These are phyloP conservation scores for Euspilapteryx auroguttella DNA, from an alignment of 2,888 invertebrate species.

Conservation along the genomic window DNA sequence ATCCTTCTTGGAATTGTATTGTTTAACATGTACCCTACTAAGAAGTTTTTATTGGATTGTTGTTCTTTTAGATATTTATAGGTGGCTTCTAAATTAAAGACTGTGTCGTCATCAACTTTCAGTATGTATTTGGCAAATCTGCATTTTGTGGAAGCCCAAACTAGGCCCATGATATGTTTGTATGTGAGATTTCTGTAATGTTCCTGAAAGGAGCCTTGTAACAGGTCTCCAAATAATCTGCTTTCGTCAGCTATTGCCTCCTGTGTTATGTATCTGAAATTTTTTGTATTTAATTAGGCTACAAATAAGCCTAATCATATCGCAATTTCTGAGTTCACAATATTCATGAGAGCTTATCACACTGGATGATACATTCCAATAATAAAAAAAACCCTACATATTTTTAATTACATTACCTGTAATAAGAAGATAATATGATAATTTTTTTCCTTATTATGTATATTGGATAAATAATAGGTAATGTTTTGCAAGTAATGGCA, in stretches of 20 bases:
- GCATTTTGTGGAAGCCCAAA: slow-evolving; percentile 72
- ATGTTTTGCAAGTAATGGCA: too few species aligned
- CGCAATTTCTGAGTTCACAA: too few species aligned
- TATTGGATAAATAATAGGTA: too few species aligned
- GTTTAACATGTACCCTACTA: slow-evolving; percentile 70
- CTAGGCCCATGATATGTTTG: slow-evolving; percentile 80
- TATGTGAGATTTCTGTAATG: slow-evolving; percentile 80
- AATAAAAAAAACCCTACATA: too few species aligned
- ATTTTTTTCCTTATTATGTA: too few species aligned
- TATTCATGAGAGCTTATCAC: too few species aligned
- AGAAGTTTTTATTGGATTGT: slow-evolving; percentile 14
- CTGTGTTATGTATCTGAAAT: slow-evolving; percentile 49
- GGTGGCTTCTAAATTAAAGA: slow-evolving; percentile 66
- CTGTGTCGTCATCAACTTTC: slow-evolving; percentile 83
- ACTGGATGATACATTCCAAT: too few species aligned
- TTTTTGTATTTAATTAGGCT: neutral
- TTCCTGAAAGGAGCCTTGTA: slow-evolving; percentile 78
- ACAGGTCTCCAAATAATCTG: slow-evolving; percentile 65
- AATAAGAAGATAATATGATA: too few species aligned
- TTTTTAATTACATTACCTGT: too few species aligned
- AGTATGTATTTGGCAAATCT: slow-evolving; percentile 64
- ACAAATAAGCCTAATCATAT: too few species aligned
- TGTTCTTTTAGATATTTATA: slow-evolving; percentile 15
- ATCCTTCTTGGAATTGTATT: slow-evolving; percentile 67
- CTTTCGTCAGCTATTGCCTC: slow-evolving; percentile 64